Evolutionary conservation across 2,113 vertebrate genomes (phyloP), one percentile per base, ranked within the genome.

Genomic region (Lampris megalopsis): DNA sequence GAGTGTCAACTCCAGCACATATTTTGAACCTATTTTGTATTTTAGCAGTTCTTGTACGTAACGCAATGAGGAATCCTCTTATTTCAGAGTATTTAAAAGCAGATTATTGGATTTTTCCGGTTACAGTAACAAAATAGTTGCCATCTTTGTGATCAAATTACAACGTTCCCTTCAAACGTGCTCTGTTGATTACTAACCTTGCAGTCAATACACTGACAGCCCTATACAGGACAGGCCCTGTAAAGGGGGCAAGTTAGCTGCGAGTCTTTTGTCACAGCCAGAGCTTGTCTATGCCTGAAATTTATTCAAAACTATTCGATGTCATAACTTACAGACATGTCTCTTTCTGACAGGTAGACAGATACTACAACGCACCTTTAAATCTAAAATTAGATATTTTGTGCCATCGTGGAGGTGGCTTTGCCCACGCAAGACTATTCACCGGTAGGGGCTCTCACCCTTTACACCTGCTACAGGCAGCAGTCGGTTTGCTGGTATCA

Each of bases 391-490:
- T 11, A 24, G 1, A 9, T 42, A 10, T 38, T 65, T 42, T 56
- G 11, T 57, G 36, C 24, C 24, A 6, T 38, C n/a, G 13, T 0
- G 2, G 9, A 1, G 1, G 13, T 8, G 6, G 35, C 35, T 52
- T 24, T 7, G 0, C 4, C 68, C n/a, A 56, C 45, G 9, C 50
- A 52, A 24, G 41, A 24, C 9, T 53, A 45, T 37, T 71, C 9
- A 68, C 42, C 9, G 43, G 9, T 37, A 11, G 8, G 40, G 1
- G 9, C 5, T 59, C 71, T 35, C 24, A 38, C 9, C 36, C 68
- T 9, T 63, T 72, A 52, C 62, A 85, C 45, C 40, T 67, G 53
- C 36, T 75, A 47, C 71, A 73, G 65, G n/a, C n/a, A 64, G 59
- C 5, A 64, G 4, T 74, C 9, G 11, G 6, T 37, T 36, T 68